A percentile compares a stretch with the other conserved stretches of the same genome.
Evolutionary conservation across 2,888 invertebrate species (phyloP).

Genomic region (Timema cristinae): DNA sequence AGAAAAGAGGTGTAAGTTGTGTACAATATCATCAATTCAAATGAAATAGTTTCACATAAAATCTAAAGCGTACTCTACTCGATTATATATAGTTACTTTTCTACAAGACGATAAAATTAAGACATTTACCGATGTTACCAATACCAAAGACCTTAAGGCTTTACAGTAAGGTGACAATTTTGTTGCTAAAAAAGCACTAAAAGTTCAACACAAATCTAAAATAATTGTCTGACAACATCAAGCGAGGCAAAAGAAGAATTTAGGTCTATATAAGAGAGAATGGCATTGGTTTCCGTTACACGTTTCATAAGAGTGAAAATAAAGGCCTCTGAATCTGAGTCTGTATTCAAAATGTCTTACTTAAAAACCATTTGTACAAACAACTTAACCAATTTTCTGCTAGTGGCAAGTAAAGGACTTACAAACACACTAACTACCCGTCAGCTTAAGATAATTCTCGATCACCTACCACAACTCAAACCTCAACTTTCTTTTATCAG

Average conservation of each 20-base stretch:
- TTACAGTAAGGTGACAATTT: not conserved
- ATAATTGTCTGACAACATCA: too few relatives aligned
- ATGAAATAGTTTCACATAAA: too few relatives aligned
- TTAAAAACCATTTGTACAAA: not conserved
- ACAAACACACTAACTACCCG: not conserved
- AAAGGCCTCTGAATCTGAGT: not conserved
- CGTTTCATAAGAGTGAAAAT: too few relatives aligned
- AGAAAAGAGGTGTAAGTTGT: too few relatives aligned
- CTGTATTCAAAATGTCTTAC: not conserved
- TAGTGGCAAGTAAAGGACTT: not conserved
- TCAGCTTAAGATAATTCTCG: not conserved
- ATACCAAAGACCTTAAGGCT: not conserved
- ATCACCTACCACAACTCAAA: not conserved
- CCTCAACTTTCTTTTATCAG: not conserved
- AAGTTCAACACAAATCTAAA: not conserved
- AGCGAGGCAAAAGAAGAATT: too few relatives aligned
- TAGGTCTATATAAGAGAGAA: too few relatives aligned
- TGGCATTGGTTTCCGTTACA: too few relatives aligned
- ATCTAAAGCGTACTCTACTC: too few relatives aligned
- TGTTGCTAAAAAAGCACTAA: not conserved
- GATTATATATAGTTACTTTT: too few relatives aligned
- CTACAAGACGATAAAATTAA: slow-evolving; percentile 6
- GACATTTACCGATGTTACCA: not conserved
- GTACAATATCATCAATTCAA: too few relatives aligned
- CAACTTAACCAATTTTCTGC: not conserved